Conservation (phyloP, 2,888 invertebrate genomes). For the Aphidoletes aphidimyza region DNA sequence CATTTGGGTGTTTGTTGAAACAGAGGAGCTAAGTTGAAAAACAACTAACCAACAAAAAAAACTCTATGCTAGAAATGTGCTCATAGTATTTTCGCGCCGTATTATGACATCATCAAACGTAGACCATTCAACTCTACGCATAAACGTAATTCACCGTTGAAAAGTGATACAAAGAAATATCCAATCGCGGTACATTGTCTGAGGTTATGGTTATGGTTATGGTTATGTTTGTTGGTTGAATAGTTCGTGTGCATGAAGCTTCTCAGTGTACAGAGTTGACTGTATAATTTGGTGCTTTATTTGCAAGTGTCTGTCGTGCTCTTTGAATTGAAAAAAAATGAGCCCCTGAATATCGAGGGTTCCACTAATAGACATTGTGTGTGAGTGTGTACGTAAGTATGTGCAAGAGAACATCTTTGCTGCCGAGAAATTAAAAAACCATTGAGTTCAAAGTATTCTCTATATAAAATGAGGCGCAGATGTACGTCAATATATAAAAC, state of each 20-base stretch:
- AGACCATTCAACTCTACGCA: neutral
- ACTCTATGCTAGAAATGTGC: neutral
- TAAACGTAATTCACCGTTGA: neutral
- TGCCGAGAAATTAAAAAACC: no score
- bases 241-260: neutral
- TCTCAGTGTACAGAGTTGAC: conserved; percentile 5
- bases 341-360: neutral
- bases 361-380: no score
- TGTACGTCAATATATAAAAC: neutral
- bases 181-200: neutral
- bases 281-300: neutral
- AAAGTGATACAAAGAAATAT: neutral
- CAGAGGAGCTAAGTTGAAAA: no score
- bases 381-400: no score
- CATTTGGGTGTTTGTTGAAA: no score
- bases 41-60: no score
- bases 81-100: neutral
- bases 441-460: conserved; percentile 7
- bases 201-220: conserved; percentile 21
- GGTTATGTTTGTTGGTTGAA: neutral
- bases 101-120: conserved; percentile 28
- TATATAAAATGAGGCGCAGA: conserved; percentile 17
- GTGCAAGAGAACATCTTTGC: neutral
- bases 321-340: neutral
- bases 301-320: conserved; percentile 38